Evolutionary conservation across 2,888 invertebrate genomes (phyloP).

Genomic region (Lampropteryx suffumata): DNA sequence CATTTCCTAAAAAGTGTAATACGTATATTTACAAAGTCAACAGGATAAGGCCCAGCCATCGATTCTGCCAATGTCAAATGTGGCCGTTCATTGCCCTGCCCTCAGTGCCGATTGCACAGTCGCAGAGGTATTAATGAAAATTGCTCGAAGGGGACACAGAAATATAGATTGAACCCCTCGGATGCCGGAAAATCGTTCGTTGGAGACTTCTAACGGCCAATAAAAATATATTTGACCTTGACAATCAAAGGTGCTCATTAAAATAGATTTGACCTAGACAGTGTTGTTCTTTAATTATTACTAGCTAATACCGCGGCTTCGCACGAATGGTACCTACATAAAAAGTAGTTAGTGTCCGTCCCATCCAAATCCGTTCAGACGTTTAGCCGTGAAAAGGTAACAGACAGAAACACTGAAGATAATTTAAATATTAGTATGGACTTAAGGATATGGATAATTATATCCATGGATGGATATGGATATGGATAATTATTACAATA

Average conservation of each 20-base stretch:
- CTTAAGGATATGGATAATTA: too few species aligned
- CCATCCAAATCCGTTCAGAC: too few species aligned
- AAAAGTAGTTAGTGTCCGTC: too few species aligned
- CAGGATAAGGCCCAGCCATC: constrained; percentile 9
- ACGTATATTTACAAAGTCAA: not conserved
- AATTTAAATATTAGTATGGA: too few species aligned
- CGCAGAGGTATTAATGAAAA: constrained; percentile 32
- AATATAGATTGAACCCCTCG: constrained; percentile 28
- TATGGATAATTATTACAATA: too few species aligned
- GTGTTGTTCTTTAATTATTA: too few species aligned
- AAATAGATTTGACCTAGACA: too few species aligned
- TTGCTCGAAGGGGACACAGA: constrained; percentile 31
- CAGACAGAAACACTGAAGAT: too few species aligned
- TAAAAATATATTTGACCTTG: constrained; percentile 26
- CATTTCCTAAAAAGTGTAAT: not conserved
- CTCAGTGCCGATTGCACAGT: constrained; percentile 9
- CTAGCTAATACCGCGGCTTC: too few species aligned
- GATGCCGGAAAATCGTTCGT: constrained; percentile 25
- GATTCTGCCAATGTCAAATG: constrained; percentile 32
- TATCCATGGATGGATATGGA: too few species aligned
- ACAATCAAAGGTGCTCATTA: constrained; percentile 3
- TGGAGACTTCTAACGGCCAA: constrained; percentile 19
- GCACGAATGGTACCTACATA: too few species aligned
- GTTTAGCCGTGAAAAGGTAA: too few species aligned
- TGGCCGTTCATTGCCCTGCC: constrained; percentile 25